Percentiles rank a stretch among this genome's conserved stretches.
phyloP scores from a whole-genome alignment of 1,140 invertebrate species.

The Drosophila tropicalis region DNA sequence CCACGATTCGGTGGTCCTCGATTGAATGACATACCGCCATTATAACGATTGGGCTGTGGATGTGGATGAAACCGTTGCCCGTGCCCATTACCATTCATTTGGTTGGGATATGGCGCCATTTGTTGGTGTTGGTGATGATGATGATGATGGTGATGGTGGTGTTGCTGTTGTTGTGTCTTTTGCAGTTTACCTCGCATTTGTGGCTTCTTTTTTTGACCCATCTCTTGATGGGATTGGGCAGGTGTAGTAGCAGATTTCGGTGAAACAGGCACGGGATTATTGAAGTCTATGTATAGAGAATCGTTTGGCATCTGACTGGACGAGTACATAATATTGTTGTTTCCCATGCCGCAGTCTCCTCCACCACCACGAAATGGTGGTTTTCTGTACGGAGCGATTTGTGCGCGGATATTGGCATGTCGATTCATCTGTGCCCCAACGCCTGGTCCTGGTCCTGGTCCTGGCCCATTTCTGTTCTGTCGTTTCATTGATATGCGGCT shows the following conservation, averaged over 20 bases:
- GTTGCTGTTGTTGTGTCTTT: constrained; percentile 31
- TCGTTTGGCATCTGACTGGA: constrained; percentile 82
- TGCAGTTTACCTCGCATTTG: constrained; percentile 50
- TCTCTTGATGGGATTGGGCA: constrained; percentile 15
- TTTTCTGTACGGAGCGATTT: constrained; percentile 63
- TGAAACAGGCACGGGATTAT: constrained; percentile 52
- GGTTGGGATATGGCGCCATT: constrained; percentile 29
- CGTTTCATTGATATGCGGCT: background rate
- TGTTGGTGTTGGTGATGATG: constrained; percentile 27
- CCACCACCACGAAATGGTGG: constrained; percentile 51
- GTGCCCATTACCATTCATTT: constrained; percentile 31
- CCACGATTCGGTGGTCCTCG: constrained; percentile 41
- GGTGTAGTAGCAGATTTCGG: constrained; percentile 11
- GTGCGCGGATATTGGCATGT: constrained; percentile 47
- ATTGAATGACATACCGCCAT: constrained; percentile 34
- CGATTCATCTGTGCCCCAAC: constrained; percentile 39
- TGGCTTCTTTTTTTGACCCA: constrained; percentile 58
- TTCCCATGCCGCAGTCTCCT: constrained; percentile 16
- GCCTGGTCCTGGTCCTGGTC: background rate
- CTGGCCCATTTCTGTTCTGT: constrained; percentile 29
- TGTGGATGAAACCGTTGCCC: constrained; percentile 49
- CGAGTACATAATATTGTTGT: constrained; percentile 51
- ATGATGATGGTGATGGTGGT: constrained; percentile 34
- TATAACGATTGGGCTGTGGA: constrained; percentile 41
- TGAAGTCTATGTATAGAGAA: constrained; percentile 81